Percentiles rank a stretch among this genome's conserved stretches.
These are phyloP conservation scores for Dasysyrphus tricinctus DNA, from an alignment of 2,888 invertebrate genomes.

Conservation along the genomic window DNA sequence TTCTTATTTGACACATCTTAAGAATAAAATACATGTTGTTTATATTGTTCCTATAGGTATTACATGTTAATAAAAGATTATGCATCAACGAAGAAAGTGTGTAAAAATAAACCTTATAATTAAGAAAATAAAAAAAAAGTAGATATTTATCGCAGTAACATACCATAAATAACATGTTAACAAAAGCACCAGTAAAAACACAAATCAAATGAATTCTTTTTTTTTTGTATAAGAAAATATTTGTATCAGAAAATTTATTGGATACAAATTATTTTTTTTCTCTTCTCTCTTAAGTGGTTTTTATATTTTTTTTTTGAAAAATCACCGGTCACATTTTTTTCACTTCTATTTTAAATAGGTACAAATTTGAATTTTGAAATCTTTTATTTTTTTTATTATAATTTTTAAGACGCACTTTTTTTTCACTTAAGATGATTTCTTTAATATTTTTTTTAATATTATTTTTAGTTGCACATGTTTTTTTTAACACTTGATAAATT, in stretches of 20 bases:
- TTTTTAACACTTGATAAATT: conserved; percentile 7
- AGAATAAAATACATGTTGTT: too few relatives aligned
- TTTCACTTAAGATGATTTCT: conserved; percentile 41
- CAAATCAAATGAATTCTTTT: conserved; percentile 38
- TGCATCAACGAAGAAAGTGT: conserved; percentile 62
- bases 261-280: conserved; percentile 1
- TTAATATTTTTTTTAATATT: conserved; percentile 1
- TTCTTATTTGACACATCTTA: too few relatives aligned
- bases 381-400: conserved; percentile 16
- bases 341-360: conserved; percentile 39
- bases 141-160: conserved; percentile 65
- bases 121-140: conserved; percentile 32
- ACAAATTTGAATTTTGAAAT: conserved; percentile 10
- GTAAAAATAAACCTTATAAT: conserved; percentile 31
- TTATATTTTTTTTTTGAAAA: conserved; percentile 7
- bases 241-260: conserved; percentile 13
- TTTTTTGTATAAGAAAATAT: conserved; percentile 35
- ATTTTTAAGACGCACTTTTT: conserved; percentile 12
- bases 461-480: conserved; percentile 9
- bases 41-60: not conserved
- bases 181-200: conserved; percentile 71
- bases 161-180: conserved; percentile 74
- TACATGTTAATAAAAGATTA: not conserved
- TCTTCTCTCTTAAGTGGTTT: not conserved
- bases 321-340: conserved; percentile 46